phyloP scores from a whole-genome alignment of 2,113 vertebrate species.

The Mirza zaza region DNA sequence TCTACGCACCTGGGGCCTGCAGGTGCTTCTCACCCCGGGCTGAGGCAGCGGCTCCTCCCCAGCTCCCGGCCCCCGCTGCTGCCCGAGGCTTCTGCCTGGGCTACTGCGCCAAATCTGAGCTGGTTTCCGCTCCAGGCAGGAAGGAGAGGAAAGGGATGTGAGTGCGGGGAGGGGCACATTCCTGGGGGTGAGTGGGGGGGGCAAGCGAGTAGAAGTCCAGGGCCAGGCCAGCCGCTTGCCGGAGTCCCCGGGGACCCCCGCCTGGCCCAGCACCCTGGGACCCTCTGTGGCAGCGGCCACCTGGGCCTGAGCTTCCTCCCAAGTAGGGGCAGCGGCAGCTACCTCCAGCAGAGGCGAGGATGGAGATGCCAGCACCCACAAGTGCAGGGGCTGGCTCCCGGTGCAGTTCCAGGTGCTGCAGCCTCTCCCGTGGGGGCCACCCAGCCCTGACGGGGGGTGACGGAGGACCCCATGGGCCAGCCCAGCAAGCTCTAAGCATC shows the following conservation, averaged over 20 bases:
- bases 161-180: conserved; percentile 78
- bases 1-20: neutral
- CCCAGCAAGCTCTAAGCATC: neutral
- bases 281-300: accelerated
- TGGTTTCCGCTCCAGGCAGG: conserved; percentile 83
- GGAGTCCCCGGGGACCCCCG: neutral
- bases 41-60: neutral
- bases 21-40: neutral
- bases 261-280: neutral
- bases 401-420: neutral
- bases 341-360: neutral
- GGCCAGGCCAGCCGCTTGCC: neutral
- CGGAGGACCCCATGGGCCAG: neutral
- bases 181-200: conserved; percentile 80
- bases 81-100: conserved; percentile 47
- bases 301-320: neutral
- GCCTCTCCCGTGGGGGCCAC: neutral
- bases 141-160: conserved; percentile 84
- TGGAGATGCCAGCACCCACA: accelerated
- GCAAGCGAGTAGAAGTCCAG: neutral
- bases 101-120: conserved; percentile 62
- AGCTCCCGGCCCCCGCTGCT: neutral
- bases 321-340: neutral
- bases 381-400: neutral
- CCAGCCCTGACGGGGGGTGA: neutral